Percentiles rank a stretch among this genome's conserved stretches.
Evolutionary conservation across 1,140 invertebrate species (phyloP).

Genomic region (Apis dorsata): DNA sequence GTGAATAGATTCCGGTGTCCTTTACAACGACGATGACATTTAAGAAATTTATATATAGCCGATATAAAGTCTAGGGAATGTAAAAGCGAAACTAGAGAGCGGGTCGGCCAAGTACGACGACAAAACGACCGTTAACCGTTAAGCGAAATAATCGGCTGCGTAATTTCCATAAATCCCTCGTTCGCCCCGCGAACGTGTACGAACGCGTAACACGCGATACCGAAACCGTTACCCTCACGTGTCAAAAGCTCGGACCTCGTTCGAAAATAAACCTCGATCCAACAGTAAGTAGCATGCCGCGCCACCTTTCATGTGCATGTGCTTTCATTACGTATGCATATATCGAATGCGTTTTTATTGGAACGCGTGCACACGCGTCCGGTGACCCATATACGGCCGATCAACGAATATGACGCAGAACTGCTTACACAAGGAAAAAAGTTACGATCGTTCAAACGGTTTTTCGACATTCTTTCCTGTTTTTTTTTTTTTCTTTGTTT

Average conservation of each 20-base stretch:
- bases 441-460: too few species aligned
- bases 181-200: not conserved
- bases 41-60: not conserved
- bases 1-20: not conserved
- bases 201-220: not conserved
- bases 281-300: not conserved
- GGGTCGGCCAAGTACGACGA: not conserved
- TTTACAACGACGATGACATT: not conserved
- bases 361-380: not conserved
- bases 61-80: not conserved
- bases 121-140: not conserved
- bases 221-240: not conserved
- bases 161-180: slow-evolving; percentile 15
- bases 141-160: not conserved
- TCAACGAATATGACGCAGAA: not conserved
- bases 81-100: not conserved
- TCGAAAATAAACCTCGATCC: not conserved
- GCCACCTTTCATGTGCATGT: not conserved
- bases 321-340: not conserved
- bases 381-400: not conserved
- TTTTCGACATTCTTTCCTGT: too few species aligned
- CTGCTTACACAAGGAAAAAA: not conserved
- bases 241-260: not conserved
- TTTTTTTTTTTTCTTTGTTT: too few species aligned
- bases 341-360: slow-evolving; percentile 1